A percentile compares a stretch with the other conserved stretches of the same genome.
Evolutionary conservation across 2,888 invertebrate genomes (phyloP).

Genomic region (Thymelicus sylvestris): DNA sequence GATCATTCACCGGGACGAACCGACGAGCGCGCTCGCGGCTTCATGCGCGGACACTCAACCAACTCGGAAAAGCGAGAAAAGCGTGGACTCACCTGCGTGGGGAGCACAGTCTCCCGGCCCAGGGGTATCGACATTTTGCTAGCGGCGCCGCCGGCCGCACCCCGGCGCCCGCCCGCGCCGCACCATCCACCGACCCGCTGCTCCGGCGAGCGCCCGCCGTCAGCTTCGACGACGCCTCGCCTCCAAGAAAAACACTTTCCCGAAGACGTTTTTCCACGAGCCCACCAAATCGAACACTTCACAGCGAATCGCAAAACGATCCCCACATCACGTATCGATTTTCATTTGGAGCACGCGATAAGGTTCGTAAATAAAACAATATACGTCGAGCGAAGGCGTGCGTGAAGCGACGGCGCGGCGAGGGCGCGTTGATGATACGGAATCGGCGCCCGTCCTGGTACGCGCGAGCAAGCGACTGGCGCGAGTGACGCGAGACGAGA

Average conservation of each 20-base stretch:
- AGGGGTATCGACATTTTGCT: slow-evolving; percentile 84
- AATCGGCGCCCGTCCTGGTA: slow-evolving; percentile 60
- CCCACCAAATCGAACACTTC: slow-evolving; percentile 52
- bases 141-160: slow-evolving; percentile 83
- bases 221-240: slow-evolving; percentile 58
- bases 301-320: slow-evolving; percentile 47
- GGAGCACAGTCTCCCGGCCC: slow-evolving; percentile 80
- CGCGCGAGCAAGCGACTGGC: slow-evolving; percentile 75
- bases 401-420: slow-evolving; percentile 55
- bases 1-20: slow-evolving; percentile 26
- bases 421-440: slow-evolving; percentile 54
- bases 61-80: slow-evolving; percentile 50
- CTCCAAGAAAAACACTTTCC: slow-evolving; percentile 79
- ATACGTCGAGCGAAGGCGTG: slow-evolving; percentile 40
- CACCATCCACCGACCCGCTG: slow-evolving; percentile 77
- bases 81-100: slow-evolving; percentile 77
- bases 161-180: slow-evolving; percentile 80
- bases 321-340: slow-evolving; percentile 58
- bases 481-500: slow-evolving; percentile 38
- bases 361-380: slow-evolving; percentile 50
- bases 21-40: slow-evolving; percentile 21
- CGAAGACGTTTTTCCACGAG: slow-evolving; percentile 58
- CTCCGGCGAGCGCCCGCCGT: slow-evolving; percentile 58
- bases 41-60: slow-evolving; percentile 27
- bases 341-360: slow-evolving; percentile 51